Percentiles rank a stretch among this genome's conserved stretches.
Conservation (phyloP, 35 echinoderm and acorn worm genomes). For the Nesometra sesokonis region DNA sequence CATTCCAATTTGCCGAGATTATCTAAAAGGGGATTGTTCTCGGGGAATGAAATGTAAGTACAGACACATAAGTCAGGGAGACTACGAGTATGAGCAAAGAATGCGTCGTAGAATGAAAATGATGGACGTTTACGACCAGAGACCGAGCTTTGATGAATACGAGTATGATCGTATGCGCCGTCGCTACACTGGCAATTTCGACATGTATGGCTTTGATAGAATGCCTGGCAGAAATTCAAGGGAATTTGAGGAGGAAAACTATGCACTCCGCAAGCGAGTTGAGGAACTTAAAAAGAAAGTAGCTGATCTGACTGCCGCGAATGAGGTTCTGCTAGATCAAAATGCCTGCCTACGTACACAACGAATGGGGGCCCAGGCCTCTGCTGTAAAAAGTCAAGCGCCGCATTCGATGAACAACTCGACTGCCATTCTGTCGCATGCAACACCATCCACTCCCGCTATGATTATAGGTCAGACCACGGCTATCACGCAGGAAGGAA, state of each 20-base stretch:
- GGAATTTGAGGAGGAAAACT: slow-evolving; percentile 85
- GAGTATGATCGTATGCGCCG: not conserved
- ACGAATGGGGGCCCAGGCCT: not conserved
- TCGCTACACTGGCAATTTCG: slow-evolving; percentile 3
- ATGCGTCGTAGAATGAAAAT: slow-evolving; percentile 19
- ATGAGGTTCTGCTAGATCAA: slow-evolving; percentile 93
- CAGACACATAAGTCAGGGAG: slow-evolving; percentile 78
- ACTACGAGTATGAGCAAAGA: slow-evolving; percentile 74
- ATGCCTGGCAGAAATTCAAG: slow-evolving; percentile 3
- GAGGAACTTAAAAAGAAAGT: slow-evolving; percentile 81
- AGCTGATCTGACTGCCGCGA: slow-evolving; percentile 70
- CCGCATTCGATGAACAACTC: not conserved
- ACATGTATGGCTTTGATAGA: slow-evolving; percentile 18
- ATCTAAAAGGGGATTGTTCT: slow-evolving; percentile 59
- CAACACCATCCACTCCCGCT: not conserved
- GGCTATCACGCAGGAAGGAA: slow-evolving; percentile 36
- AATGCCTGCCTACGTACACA: slow-evolving; percentile 67
- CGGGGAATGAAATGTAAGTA: slow-evolving; percentile 72
- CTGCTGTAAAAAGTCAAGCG: not conserved
- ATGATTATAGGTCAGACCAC: not conserved
- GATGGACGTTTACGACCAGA: not conserved
- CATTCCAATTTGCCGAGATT: slow-evolving; percentile 79
- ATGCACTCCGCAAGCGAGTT: slow-evolving; percentile 55
- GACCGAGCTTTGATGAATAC: not conserved
- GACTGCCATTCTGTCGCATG: not conserved